These are phyloP conservation scores for Amitus sp. DNA, from an alignment of 2,888 invertebrate genomes.

Conservation along the genomic window DNA sequence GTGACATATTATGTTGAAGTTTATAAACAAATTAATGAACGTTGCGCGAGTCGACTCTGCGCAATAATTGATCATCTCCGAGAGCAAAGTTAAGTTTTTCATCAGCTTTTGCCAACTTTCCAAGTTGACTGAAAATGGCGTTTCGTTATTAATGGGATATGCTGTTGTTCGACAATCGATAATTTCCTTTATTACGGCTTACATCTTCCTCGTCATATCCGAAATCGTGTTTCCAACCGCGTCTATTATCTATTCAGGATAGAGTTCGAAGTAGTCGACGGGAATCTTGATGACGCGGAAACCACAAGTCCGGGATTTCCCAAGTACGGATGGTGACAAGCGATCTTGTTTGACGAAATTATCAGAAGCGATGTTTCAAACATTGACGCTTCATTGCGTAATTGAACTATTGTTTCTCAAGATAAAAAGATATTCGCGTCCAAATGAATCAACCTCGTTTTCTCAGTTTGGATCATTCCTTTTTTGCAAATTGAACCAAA, in stretches of 20 bases:
- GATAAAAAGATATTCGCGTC: too few species aligned
- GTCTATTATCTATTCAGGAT: constrained; percentile 35
- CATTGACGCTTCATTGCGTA: constrained; percentile 5
- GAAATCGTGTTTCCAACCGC: constrained; percentile 1
- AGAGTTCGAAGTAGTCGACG: constrained; percentile 33
- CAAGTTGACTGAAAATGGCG: too few species aligned
- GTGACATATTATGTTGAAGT: too few species aligned
- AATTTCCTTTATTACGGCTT: background rate
- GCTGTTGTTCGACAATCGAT: background rate
- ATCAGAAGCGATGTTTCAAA: constrained; percentile 28
- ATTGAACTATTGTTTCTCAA: too few species aligned
- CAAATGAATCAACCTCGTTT: too few species aligned
- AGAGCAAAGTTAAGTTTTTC: too few species aligned
- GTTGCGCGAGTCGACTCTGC: too few species aligned
- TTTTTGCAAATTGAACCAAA: background rate
- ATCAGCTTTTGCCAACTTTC: too few species aligned
- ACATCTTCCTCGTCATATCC: background rate
- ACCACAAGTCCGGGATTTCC: constrained; percentile 34
- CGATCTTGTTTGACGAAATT: constrained; percentile 34
- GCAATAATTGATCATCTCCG: too few species aligned
- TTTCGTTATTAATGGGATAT: too few species aligned
- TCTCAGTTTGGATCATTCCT: too few species aligned
- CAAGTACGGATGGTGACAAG: constrained; percentile 19
- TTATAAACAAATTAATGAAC: too few species aligned
- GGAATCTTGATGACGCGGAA: constrained; percentile 39